A percentile compares a stretch with the other conserved stretches of the same genome.
phyloP scores from a whole-genome alignment of 2,797 vertebrate species.

The Onychomys leucogaster region DNA sequence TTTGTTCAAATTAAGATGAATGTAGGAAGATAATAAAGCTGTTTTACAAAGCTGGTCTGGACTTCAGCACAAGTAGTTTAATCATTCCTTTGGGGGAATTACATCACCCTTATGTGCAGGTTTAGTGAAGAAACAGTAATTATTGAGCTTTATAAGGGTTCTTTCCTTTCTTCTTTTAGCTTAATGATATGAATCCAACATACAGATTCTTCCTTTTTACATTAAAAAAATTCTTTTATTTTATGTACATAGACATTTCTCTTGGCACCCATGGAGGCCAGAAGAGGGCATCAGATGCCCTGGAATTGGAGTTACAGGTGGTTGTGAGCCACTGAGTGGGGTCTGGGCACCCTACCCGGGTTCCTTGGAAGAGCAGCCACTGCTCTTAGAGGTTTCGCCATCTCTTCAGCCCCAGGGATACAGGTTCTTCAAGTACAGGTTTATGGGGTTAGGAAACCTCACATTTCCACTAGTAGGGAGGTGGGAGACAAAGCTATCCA shows the following conservation, averaged over 20 bases:
- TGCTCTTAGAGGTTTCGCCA: neutral
- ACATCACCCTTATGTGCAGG: conserved; percentile 19
- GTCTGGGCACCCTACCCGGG: neutral
- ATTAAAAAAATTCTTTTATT: neutral
- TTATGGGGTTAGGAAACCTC: conserved; percentile 49
- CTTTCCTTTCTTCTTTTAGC: neutral
- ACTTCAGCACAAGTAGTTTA: conserved; percentile 45
- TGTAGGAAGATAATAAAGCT: conserved; percentile 62
- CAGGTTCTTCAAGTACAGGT: conserved; percentile 3
- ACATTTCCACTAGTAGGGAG: neutral
- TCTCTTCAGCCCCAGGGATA: neutral
- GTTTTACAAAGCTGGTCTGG: conserved; percentile 58
- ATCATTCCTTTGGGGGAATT: conserved; percentile 56
- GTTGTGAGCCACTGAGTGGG: neutral
- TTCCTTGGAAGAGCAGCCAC: no score
- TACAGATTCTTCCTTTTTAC: no score
- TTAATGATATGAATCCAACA: neutral
- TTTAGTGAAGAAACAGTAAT: neutral
- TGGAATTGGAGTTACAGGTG: neutral
- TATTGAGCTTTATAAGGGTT: neutral
- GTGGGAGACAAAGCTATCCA: neutral
- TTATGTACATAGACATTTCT: no score
- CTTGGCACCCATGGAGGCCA: neutral
- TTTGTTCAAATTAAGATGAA: conserved; percentile 75
- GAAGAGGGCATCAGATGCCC: neutral